phyloP scores from a whole-genome alignment of 2,113 vertebrate species.

The Pao palembangensis region DNA sequence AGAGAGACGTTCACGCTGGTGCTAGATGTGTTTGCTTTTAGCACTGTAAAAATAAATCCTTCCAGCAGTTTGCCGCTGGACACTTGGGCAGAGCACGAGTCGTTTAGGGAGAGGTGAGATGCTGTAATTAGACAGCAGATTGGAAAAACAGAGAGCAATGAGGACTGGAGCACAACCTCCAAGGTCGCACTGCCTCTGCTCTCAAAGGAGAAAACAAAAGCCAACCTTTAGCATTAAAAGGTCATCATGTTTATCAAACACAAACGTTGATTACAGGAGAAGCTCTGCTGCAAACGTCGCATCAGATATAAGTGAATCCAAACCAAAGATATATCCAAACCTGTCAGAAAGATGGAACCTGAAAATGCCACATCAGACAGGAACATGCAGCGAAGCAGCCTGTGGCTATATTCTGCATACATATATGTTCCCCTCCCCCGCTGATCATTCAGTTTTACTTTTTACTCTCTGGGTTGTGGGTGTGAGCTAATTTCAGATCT shows the following conservation, averaged over 20 bases:
- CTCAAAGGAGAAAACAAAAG: slow-evolving; percentile 15
- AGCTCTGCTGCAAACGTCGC: slow-evolving; percentile 5
- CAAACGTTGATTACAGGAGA: slow-evolving; percentile 35
- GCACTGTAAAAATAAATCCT: slow-evolving; percentile 24
- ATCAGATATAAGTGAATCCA: slow-evolving; percentile 31
- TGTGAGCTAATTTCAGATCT: slow-evolving; percentile 34
- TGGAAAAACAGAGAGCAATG: slow-evolving; percentile 52
- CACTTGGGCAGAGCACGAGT: slow-evolving; percentile 35
- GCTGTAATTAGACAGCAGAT: slow-evolving; percentile 51
- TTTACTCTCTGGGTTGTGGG: slow-evolving; percentile 22
- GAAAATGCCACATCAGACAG: slow-evolving; percentile 37
- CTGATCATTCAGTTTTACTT: slow-evolving; percentile 45
- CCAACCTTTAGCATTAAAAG: slow-evolving; percentile 26
- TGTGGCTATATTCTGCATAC: slow-evolving; percentile 35
- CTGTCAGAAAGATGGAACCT: slow-evolving; percentile 46
- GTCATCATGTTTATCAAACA: slow-evolving; percentile 22
- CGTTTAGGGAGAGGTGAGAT: slow-evolving; percentile 42
- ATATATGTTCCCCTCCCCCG: slow-evolving; percentile 13
- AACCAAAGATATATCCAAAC: slow-evolving; percentile 45
- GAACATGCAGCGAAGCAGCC: slow-evolving; percentile 41
- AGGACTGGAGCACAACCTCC: slow-evolving; percentile 47
- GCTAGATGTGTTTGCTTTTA: not conserved
- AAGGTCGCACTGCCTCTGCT: slow-evolving; percentile 40
- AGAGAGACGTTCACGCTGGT: slow-evolving; percentile 20
- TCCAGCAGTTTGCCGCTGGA: slow-evolving; percentile 23